These are phyloP conservation scores for Serranus cabrilla DNA, from an alignment of 2,797 vertebrate species.

Conservation along the genomic window DNA sequence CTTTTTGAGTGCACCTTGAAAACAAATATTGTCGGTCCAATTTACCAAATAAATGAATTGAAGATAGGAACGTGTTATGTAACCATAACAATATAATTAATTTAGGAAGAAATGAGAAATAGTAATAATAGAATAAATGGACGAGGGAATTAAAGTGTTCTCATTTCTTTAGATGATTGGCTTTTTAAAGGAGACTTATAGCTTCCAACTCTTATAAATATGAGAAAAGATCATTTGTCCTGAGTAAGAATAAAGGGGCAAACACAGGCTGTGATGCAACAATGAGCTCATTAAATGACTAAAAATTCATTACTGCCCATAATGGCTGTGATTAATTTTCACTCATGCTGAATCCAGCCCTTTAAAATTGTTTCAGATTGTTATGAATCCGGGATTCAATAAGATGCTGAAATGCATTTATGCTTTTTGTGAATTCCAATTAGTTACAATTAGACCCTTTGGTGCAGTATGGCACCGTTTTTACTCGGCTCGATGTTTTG, in stretches of 20 bases:
- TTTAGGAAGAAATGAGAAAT: not conserved
- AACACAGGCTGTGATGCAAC: conserved; percentile 26
- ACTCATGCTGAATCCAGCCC: conserved; percentile 45
- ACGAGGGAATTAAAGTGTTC: not conserved
- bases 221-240: conserved; percentile 21
- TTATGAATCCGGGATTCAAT: conserved; percentile 65
- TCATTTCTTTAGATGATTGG: not conserved
- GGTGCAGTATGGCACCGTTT: conserved; percentile 29
- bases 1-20: not conserved
- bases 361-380: conserved; percentile 55
- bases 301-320: conserved; percentile 64
- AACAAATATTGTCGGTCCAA: not conserved
- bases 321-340: conserved; percentile 72
- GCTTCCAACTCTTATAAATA: conserved; percentile 5
- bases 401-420: conserved; percentile 59
- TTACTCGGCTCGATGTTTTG: conserved; percentile 56
- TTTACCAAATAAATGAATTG: not conserved
- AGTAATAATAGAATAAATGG: not conserved
- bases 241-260: conserved; percentile 5
- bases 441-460: conserved; percentile 72
- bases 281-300: conserved; percentile 17
- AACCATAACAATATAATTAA: not conserved
- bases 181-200: conserved; percentile 41
- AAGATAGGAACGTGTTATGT: not conserved
- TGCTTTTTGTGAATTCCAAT: conserved; percentile 77